Evolutionary conservation across 2,113 vertebrate species (phyloP).

Genomic region (Pelvicachromis taeniatus): DNA sequence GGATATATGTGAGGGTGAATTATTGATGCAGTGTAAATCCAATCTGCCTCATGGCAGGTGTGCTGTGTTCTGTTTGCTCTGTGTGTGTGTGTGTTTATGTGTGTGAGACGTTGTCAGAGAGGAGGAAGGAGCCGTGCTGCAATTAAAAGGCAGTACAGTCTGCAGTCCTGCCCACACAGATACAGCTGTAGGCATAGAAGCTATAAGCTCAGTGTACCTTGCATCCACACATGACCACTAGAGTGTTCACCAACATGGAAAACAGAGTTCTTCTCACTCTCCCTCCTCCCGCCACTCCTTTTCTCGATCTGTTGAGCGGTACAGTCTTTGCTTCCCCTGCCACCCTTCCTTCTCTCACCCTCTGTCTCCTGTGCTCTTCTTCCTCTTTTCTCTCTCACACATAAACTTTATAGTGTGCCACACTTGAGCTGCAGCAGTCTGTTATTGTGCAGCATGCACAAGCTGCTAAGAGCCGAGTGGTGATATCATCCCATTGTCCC

Average conservation of each 20-base stretch:
- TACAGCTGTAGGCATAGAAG: background rate
- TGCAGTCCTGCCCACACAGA: constrained; percentile 42
- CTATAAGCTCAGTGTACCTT: background rate
- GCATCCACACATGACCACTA: background rate
- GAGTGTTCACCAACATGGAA: background rate
- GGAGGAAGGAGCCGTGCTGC: constrained; percentile 28
- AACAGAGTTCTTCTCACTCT: background rate
- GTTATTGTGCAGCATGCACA: constrained; percentile 40
- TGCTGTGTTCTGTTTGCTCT: constrained; percentile 14
- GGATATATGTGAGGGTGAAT: constrained; percentile 45
- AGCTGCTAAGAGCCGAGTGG: constrained; percentile 6
- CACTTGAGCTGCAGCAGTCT: constrained; percentile 34
- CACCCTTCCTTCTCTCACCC: background rate
- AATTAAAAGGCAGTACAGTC: constrained; percentile 59
- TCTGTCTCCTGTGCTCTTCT: background rate
- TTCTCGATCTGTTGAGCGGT: background rate
- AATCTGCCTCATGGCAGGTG: constrained; percentile 64
- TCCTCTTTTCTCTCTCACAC: background rate
- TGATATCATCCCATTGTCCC: constrained; percentile 65
- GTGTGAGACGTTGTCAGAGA: constrained; percentile 11
- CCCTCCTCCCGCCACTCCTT: background rate
- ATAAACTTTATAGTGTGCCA: constrained; percentile 37
- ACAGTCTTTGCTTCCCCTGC: background rate
- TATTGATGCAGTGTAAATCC: constrained; percentile 67
- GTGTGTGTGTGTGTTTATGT: background rate